Base-by-base conservation (phyloP, 2,113 vertebrate genomes). In the Anguilla rostrata region DNA sequence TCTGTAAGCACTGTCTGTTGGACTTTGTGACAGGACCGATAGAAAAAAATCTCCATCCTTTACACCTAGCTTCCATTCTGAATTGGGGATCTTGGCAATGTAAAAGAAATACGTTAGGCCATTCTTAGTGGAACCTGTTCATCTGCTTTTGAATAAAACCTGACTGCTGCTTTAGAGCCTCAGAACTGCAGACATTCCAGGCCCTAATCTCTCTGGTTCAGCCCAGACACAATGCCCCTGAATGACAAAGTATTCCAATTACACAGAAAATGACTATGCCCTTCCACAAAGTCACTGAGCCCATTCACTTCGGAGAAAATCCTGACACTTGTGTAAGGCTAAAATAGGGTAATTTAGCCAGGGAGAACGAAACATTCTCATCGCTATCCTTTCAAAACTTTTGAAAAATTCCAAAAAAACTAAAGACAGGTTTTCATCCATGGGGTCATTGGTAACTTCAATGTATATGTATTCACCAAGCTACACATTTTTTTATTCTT, bases 161-260 rank as follows among this genome's bases (percentile, higher is more conserved):
- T 60, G 29, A 83, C 82, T 39, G 56, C 63, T 40, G 9, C 34
- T 56, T 60, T 3, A 63, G 82, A 26, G 82, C 34, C 34, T 63
- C 56, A 22, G 29, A 49, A 20, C 53, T 5, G 26, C 82, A 18
- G 34, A 60, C 5, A 46, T 83, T 87, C 60, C 15, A 84, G 49
- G 34, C 63, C 2, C 60, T 86, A 71, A 53, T 34, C 78, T 87
- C 14, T 79, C 79, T 53, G 43, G 22, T 53, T 26, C 39, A 87
- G 84, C 56, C 43, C 78, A 78, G 56, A 91, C 34, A 89, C 82
- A 78, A 90, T 71, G 11, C 53, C 90, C 78, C 80, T 84, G 87
- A 90, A 87, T 84, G 60, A 78, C 63, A 56, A 82, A 91, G 84
- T 87, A 85, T 91, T 91, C 86, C 90, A 86, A 90, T 91, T 90